Evolutionary conservation across 1,140 invertebrate genomes (phyloP), one percentile per base, ranked within the genome.

Genomic region (Arion vulgaris): DNA sequence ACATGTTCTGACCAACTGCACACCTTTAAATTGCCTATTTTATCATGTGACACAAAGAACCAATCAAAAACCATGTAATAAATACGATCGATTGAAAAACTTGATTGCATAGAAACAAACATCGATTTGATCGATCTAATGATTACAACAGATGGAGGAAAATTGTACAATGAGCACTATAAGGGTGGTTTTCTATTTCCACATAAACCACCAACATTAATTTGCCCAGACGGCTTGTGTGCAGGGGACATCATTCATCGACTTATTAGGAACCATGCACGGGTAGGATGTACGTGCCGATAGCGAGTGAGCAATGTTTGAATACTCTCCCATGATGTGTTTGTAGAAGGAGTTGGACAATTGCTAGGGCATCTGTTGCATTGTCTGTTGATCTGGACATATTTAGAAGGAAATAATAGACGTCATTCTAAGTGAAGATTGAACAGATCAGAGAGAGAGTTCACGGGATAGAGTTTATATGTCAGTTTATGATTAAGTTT

Each of bases 351-450:
- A 2, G 28, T 34, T 66, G 28, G n/a, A 34, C 32, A 32, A 66
- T 66, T 66, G 62, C n/a, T 32, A 66, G 62, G 62, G 62, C 62
- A 66, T 66, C 28, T 66, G 62, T 66, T 66, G 62, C n/a, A n/a
- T 7, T 66, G 62, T 66, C 62, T 66, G n/a, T 28, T 34, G 62
- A 66, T 66, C 62, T 28, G 62, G 32, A 66, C 62, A 66, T 28
- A 66, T 66, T 57, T 57, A 57, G 9, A 57, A 23, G 23, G 23
- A n/a, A 19, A 57, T 57, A 57, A 57, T n/a, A 57, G 53, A 57
- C 53, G 19, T 4, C 9, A 15, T 57, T 45, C 41, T 45, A 45
- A 45, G 41, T 45, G 41, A 57, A n/a, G 53, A 19, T 4, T 2
- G 53, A 57, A 57, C 2, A 57, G 17, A 57, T 19, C 4, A 19